Base-by-base conservation (phyloP, 2,797 vertebrate species). In the Catamblyrhynchus diadema region DNA sequence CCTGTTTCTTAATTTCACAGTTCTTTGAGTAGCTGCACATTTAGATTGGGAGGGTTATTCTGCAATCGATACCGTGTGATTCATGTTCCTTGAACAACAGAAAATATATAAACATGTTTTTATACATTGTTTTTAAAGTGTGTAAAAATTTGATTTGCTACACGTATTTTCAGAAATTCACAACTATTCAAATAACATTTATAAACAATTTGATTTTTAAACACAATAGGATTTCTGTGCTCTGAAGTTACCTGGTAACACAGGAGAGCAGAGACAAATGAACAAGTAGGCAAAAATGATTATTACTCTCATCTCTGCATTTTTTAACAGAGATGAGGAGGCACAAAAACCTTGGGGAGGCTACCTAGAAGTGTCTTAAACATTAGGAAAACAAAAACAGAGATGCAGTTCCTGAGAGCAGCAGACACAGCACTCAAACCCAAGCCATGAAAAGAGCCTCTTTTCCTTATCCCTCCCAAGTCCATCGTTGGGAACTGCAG, bases 61-160 rank as follows among this genome's bases (percentile, higher is more conserved):
- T 70, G 57, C 37, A 20, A 65, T 18, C 0, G 0, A n/a, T 30
- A 7, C 8, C 25, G 25, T 0, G 2, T 7, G 6, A 70, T 48
- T 64, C 19, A 16, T 6, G 8, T 45, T 54, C 61, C 23, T 6
- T 35, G 27, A 87, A 59, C 14, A 50, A 23, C 28, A 61, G 27
- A 67, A 82, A 81, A 67, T 3, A 59, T 0, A 56, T 3, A 25
- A 25, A 14, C 10, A 18, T 11, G n/a, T 2, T 65, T 41, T 70
- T 8, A 70, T 18, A 33, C 12, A 14, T 23, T 14, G 10, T 22
- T 70, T 88, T 80, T 42, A 61, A 90, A 17, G 23, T 2, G 6
- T 62, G 28, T 35, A 57, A 71, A 88, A 65, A 45, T 57, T 4
- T 65, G 11, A 25, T 10, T 67, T 79, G 41, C 27, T 64, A 8